A percentile compares a stretch with the other conserved stretches of the same genome.
Evolutionary conservation across 92 coral and sea anemone genomes (phyloP).

Genomic region (Galaxea fascicularis): DNA sequence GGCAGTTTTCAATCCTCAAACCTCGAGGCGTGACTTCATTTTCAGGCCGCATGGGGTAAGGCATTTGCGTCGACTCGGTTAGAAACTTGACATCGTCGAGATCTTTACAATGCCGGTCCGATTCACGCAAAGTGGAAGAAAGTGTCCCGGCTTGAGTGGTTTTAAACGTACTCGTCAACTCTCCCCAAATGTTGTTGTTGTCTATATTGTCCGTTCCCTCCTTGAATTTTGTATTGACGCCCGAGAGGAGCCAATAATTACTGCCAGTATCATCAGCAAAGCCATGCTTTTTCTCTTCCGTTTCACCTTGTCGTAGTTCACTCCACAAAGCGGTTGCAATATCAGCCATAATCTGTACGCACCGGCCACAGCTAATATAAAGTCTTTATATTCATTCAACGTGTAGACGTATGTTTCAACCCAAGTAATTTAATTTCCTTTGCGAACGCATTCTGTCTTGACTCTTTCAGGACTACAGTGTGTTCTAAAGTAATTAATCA

Average conservation of each 20-base stretch:
- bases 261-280: neutral
- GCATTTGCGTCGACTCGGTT: neutral
- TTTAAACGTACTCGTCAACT: neutral
- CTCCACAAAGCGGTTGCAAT: neutral
- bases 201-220: slow-evolving; percentile 18
- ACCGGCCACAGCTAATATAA: no score
- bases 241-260: neutral
- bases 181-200: slow-evolving; percentile 27
- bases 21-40: neutral
- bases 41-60: neutral
- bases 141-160: neutral
- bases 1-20: neutral
- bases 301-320: neutral
- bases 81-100: neutral
- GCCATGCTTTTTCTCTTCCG: neutral
- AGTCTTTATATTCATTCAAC: no score
- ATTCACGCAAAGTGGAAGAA: neutral
- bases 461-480: neutral
- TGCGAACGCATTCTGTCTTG: neutral
- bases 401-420: neutral
- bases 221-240: neutral
- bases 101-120: neutral
- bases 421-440: neutral
- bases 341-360: neutral
- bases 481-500: slow-evolving; percentile 10